Percentiles rank a stretch among this genome's conserved stretches.
These are phyloP conservation scores for Euclidia mi DNA, from an alignment of 2,888 invertebrate genomes.

Conservation along the genomic window DNA sequence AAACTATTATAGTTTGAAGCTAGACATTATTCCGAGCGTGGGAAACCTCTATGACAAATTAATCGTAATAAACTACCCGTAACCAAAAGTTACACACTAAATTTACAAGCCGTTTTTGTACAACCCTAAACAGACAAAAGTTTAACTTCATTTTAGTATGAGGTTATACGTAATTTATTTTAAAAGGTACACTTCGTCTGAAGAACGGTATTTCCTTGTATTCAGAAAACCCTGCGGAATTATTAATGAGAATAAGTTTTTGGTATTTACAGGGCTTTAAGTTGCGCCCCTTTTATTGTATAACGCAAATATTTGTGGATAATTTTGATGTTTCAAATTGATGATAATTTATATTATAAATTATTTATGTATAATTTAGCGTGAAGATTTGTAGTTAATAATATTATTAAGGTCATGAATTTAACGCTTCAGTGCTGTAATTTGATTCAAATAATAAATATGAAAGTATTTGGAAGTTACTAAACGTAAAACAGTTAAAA, in stretches of 20 bases:
- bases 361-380: neutral
- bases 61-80: neutral
- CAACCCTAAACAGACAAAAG: neutral
- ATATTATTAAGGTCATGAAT: too few species aligned
- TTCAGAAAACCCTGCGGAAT: neutral
- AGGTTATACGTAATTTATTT: neutral
- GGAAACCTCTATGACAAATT: neutral
- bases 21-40: too few species aligned
- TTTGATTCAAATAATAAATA: too few species aligned
- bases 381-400: too few species aligned
- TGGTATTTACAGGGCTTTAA: neutral
- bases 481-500: too few species aligned
- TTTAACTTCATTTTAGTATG: neutral
- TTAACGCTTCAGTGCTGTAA: too few species aligned
- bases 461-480: too few species aligned
- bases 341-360: too few species aligned
- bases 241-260: conserved; percentile 6
- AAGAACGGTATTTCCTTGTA: neutral
- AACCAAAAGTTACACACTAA: neutral
- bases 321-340: neutral
- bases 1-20: too few species aligned
- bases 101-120: neutral
- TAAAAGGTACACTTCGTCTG: neutral
- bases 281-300: neutral
- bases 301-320: neutral